Percentiles rank a stretch among this genome's conserved stretches.
Evolutionary conservation across 1,140 invertebrate species (phyloP).

Genomic region (Drosophila lowei): DNA sequence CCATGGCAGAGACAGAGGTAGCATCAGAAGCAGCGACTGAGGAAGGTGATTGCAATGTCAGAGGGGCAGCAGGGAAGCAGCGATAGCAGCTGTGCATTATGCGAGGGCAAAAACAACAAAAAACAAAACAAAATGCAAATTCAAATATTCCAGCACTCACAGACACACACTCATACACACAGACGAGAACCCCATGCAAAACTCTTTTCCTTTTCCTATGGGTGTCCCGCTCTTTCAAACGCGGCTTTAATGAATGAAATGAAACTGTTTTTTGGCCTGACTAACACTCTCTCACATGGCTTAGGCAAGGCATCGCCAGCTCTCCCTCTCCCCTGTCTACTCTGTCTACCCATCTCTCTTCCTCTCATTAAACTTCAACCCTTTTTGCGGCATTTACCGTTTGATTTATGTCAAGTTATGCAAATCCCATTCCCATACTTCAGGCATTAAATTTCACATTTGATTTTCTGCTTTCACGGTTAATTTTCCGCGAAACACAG

Average conservation of each 20-base stretch:
- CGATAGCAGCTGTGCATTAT: conserved; percentile 32
- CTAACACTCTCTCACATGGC: too few relatives aligned
- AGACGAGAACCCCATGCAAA: conserved; percentile 2
- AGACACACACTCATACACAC: too few relatives aligned
- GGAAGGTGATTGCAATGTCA: too few relatives aligned
- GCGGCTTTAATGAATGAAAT: conserved; percentile 72
- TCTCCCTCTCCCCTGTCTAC: conserved; percentile 6
- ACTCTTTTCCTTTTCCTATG: conserved; percentile 24
- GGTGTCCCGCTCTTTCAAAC: conserved; percentile 9
- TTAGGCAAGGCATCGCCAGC: too few relatives aligned
- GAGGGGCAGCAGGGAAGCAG: not conserved
- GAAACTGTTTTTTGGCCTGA: conserved; percentile 42
- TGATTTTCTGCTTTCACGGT: conserved; percentile 58
- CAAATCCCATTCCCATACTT: conserved; percentile 41
- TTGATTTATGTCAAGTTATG: conserved; percentile 64
- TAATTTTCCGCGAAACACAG: conserved; percentile 47
- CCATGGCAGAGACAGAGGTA: too few relatives aligned
- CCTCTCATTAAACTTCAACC: conserved; percentile 30
- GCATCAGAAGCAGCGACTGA: too few relatives aligned
- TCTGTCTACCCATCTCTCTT: conserved; percentile 6
- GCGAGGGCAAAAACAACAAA: conserved; percentile 8
- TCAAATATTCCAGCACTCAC: conserved; percentile 32
- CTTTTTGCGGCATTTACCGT: conserved; percentile 41
- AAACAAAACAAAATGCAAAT: conserved; percentile 13
- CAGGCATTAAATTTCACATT: conserved; percentile 52